A percentile compares a stretch with the other conserved stretches of the same genome.
Evolutionary conservation across 2,888 invertebrate species (phyloP).

Genomic region (Drosophila algonquin): DNA sequence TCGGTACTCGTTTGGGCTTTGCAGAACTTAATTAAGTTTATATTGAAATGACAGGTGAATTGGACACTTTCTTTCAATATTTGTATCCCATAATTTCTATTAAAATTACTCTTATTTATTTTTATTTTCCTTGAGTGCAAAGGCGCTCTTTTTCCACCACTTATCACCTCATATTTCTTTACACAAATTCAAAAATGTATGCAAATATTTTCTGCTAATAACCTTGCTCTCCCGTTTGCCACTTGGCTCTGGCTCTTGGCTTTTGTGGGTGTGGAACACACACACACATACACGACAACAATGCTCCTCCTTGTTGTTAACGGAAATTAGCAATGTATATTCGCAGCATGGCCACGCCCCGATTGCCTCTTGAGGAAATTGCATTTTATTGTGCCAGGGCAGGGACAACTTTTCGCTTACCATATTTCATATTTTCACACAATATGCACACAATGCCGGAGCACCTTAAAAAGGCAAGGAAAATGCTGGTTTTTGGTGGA

Average conservation of each 20-base stretch:
- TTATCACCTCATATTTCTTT: slow-evolving; percentile 17
- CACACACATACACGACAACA: not conserved
- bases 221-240: slow-evolving; percentile 2
- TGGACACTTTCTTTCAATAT: too few relatives aligned
- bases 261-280: not conserved
- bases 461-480: slow-evolving; percentile 12
- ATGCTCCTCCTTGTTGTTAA: slow-evolving; percentile 41
- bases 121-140: not conserved
- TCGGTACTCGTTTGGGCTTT: too few relatives aligned
- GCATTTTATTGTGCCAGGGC: slow-evolving; percentile 55
- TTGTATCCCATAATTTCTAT: too few relatives aligned
- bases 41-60: too few relatives aligned
- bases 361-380: slow-evolving; percentile 51
- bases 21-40: too few relatives aligned
- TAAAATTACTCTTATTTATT: too few relatives aligned
- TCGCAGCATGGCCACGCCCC: slow-evolving; percentile 14
- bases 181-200: slow-evolving; percentile 25
- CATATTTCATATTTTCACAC: slow-evolving; percentile 51
- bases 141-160: not conserved
- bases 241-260: too few relatives aligned
- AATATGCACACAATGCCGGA: slow-evolving; percentile 42
- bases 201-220: slow-evolving; percentile 30
- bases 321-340: slow-evolving; percentile 52
- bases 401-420: slow-evolving; percentile 56
- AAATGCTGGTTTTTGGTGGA: not conserved